A percentile compares a stretch with the other conserved stretches of the same genome.
Evolutionary conservation across 92 coral and sea anemone genomes (phyloP).

Genomic region (Epizoanthus fatuus): DNA sequence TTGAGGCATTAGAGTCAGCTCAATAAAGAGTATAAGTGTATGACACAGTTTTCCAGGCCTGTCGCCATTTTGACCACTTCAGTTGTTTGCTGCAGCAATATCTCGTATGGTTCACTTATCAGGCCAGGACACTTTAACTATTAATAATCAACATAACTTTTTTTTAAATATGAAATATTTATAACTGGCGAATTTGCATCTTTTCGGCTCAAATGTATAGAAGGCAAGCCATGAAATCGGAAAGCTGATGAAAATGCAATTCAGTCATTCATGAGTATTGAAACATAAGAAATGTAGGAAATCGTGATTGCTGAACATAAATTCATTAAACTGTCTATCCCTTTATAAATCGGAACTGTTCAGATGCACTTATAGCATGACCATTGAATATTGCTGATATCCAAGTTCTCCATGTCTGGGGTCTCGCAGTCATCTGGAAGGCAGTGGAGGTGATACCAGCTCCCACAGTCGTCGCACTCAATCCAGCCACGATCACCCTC

Average conservation of each 20-base stretch:
- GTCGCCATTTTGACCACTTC: too few species aligned
- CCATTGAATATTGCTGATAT: not conserved
- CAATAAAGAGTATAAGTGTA: too few species aligned
- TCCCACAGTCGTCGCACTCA: constrained; percentile 27
- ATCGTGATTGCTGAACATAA: constrained; percentile 2
- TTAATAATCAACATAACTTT: not conserved
- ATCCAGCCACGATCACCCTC: constrained; percentile 44
- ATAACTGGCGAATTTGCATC: too few species aligned
- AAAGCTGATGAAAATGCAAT: not conserved
- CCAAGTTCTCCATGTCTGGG: constrained; percentile 15
- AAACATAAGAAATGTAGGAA: not conserved
- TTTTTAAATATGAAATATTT: not conserved
- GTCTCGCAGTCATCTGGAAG: constrained; percentile 35
- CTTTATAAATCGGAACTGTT: not conserved
- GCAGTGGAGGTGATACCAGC: constrained; percentile 44
- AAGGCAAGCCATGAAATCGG: too few species aligned
- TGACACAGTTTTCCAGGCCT: too few species aligned
- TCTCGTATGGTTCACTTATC: not conserved
- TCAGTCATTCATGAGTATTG: not conserved
- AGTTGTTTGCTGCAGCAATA: not conserved
- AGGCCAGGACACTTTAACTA: not conserved
- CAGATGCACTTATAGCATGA: not conserved
- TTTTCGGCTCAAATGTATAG: too few species aligned
- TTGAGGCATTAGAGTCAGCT: too few species aligned
- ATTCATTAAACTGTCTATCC: constrained; percentile 2